These are phyloP conservation scores for Mesitornis unicolor DNA, from an alignment of 2,113 vertebrate genomes.

Conservation along the genomic window DNA sequence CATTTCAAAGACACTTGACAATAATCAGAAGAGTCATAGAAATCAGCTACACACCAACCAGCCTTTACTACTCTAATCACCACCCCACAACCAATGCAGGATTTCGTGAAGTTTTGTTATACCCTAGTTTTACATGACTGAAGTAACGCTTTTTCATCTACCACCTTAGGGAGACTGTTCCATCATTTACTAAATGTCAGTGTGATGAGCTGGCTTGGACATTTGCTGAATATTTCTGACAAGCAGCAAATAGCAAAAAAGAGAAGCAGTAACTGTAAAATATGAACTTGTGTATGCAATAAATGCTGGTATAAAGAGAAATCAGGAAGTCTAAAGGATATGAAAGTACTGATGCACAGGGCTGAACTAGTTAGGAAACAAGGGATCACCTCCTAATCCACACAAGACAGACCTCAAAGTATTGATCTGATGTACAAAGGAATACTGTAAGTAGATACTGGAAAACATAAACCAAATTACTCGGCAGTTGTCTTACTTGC, in stretches of 20 bases:
- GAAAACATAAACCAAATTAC: not conserved
- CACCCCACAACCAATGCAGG: not conserved
- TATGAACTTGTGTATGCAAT: not conserved
- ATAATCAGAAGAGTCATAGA: not conserved
- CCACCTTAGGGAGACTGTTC: not conserved
- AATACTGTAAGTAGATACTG: not conserved
- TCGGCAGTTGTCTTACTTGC: not conserved
- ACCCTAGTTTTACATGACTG: not conserved
- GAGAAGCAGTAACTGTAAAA: slow-evolving; percentile 45
- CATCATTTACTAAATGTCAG: slow-evolving; percentile 43
- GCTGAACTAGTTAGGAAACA: not conserved
- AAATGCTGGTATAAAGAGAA: slow-evolving; percentile 6
- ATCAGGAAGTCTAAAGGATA: not conserved
- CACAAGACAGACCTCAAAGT: not conserved
- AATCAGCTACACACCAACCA: not conserved
- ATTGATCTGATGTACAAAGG: not conserved
- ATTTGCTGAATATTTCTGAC: slow-evolving; percentile 27
- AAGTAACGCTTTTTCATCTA: not conserved
- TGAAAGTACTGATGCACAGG: not conserved
- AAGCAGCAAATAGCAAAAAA: slow-evolving; percentile 23
- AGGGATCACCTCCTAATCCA: not conserved
- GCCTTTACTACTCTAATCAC: not conserved
- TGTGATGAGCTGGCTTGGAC: slow-evolving; percentile 27
- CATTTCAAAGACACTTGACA: not conserved
- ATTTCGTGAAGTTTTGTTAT: not conserved